Evolutionary conservation across 2,113 vertebrate genomes (phyloP).

Genomic region (Herpailurus yagouaroundi): DNA sequence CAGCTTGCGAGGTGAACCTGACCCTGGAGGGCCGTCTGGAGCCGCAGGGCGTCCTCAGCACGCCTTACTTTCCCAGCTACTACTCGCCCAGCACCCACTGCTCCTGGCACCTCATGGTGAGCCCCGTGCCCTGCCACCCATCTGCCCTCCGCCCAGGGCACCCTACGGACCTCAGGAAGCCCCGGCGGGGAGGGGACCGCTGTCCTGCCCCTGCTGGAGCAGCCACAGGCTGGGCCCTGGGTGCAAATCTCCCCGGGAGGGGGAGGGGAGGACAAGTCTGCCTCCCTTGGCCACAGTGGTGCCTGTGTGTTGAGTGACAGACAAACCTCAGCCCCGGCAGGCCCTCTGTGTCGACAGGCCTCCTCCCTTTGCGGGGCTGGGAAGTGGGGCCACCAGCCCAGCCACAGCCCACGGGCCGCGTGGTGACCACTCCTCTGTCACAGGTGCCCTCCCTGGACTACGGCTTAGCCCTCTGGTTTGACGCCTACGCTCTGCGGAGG

Average conservation of each 20-base stretch:
- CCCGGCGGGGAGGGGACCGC: neutral
- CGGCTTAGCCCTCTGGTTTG: slow-evolving; percentile 93
- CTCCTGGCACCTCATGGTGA: slow-evolving; percentile 94
- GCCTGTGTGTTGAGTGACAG: neutral
- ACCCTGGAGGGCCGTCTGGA: slow-evolving; percentile 84
- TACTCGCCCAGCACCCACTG: slow-evolving; percentile 94
- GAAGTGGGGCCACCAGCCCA: neutral
- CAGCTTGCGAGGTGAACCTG: slow-evolving; percentile 89
- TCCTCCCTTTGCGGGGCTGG: neutral
- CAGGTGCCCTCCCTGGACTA: slow-evolving; percentile 90
- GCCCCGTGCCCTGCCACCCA: neutral
- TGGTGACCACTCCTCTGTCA: neutral
- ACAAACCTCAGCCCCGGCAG: neutral
- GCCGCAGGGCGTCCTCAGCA: slow-evolving; percentile 89
- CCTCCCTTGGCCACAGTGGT: accelerated
- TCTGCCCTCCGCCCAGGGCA: neutral
- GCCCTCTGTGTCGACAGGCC: neutral
- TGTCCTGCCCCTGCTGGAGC: neutral
- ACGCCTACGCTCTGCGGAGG: slow-evolving; percentile 91
- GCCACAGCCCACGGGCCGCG: accelerated
- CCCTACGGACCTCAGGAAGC: accelerated
- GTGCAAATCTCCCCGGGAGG: neutral
- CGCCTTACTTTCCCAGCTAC: slow-evolving; percentile 95
- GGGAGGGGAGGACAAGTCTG: neutral
- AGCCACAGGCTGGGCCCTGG: neutral